Conservation (phyloP, 2,888 invertebrate genomes). For the Cryptocheilus praepositus region DNA sequence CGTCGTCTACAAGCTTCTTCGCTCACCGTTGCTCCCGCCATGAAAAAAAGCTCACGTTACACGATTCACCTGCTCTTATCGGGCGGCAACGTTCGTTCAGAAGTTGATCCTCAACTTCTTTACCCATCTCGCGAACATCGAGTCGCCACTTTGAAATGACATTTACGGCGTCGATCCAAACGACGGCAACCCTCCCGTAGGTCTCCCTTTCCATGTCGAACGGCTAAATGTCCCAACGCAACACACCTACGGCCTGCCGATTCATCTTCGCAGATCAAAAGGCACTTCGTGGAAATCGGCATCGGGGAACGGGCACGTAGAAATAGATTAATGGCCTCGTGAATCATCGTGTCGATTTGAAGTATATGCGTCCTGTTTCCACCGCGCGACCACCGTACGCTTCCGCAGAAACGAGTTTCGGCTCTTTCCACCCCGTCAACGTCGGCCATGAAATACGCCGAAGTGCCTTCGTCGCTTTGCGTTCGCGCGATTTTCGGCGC, state of each 20-base stretch:
- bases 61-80: too few species aligned
- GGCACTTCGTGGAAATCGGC: slow-evolving; percentile 69
- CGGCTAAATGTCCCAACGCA: slow-evolving; percentile 9
- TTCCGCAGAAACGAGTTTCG: slow-evolving; percentile 38
- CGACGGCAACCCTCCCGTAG: slow-evolving; percentile 25
- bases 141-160: slow-evolving; percentile 29
- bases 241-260: slow-evolving; percentile 50
- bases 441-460: too few species aligned
- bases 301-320: slow-evolving; percentile 57
- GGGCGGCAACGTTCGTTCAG: too few species aligned
- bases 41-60: too few species aligned
- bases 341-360: slow-evolving; percentile 71
- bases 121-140: too few species aligned
- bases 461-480: not conserved
- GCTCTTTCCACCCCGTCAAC: not conserved
- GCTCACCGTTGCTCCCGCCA: too few species aligned
- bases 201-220: slow-evolving; percentile 23
- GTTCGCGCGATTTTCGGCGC: not conserved
- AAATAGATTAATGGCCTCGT: slow-evolving; percentile 72
- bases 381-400: slow-evolving; percentile 41
- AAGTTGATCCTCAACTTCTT: too few species aligned
- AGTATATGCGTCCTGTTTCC: slow-evolving; percentile 39
- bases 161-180: slow-evolving; percentile 39
- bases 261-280: slow-evolving; percentile 72
- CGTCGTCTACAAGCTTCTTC: too few species aligned